Conservation (phyloP, 2,113 vertebrate species). For the Hippolais icterina region DNA sequence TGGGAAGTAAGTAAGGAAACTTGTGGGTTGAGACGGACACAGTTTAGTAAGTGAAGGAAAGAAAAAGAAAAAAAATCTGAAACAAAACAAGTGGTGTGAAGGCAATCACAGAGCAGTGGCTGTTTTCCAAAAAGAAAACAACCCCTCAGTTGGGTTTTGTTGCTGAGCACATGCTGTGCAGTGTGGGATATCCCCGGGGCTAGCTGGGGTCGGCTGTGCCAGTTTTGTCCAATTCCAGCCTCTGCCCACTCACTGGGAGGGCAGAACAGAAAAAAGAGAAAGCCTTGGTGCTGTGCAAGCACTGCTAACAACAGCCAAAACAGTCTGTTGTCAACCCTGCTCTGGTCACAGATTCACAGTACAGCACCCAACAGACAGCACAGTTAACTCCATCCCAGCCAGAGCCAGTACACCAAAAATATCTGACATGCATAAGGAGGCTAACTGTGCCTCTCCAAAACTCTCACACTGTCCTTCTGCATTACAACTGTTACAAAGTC, state of each 20-base stretch:
- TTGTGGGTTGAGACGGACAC: neutral
- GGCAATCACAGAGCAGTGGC: neutral
- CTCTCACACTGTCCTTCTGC: neutral
- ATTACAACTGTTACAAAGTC: no score
- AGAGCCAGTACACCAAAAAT: neutral
- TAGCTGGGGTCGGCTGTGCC: neutral
- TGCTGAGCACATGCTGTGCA: neutral
- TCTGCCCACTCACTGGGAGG: neutral
- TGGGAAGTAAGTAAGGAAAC: neutral
- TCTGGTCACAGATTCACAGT: neutral
- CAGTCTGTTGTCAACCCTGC: neutral
- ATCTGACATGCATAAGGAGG: neutral
- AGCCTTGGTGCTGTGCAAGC: neutral
- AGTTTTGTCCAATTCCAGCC: neutral
- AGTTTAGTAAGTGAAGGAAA: neutral
- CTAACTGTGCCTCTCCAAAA: neutral
- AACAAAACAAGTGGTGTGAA: neutral
- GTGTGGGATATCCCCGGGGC: neutral
- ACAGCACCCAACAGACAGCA: neutral
- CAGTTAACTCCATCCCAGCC: neutral
- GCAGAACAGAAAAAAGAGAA: neutral
- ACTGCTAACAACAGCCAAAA: neutral
- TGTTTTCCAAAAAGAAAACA: neutral
- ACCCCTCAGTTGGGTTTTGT: neutral
- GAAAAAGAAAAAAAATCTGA: rapidly evolving